These are phyloP conservation scores for Mellivora capensis DNA, from an alignment of 2,113 vertebrate genomes.

Conservation along the genomic window DNA sequence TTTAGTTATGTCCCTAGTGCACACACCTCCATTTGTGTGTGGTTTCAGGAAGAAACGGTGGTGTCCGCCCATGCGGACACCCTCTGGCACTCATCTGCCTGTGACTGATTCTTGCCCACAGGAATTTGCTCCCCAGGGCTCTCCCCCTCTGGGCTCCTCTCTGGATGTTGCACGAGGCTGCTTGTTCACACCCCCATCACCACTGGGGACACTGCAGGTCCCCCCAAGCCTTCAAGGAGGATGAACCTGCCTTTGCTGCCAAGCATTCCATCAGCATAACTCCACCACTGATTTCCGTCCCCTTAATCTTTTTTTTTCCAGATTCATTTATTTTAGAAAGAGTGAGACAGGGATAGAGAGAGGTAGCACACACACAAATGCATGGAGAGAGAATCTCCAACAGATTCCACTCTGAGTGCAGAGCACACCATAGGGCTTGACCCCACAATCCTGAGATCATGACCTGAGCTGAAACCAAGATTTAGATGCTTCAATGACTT, in stretches of 20 bases:
- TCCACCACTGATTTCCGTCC: neutral
- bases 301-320: neutral
- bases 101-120: neutral
- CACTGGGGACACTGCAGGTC: accelerated
- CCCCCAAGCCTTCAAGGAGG: too few relatives aligned
- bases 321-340: neutral
- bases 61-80: accelerated
- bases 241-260: too few relatives aligned
- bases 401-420: neutral
- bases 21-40: accelerated
- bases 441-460: neutral
- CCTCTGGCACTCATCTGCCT: neutral
- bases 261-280: neutral
- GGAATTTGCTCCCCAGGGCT: neutral
- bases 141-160: neutral
- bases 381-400: neutral
- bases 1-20: neutral
- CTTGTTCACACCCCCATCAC: neutral
- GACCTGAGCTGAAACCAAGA: neutral
- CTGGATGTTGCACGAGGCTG: neutral
- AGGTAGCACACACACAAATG: neutral
- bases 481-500: neutral
- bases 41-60: accelerated
- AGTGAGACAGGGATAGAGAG: neutral
- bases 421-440: neutral